Conservation (phyloP, 2,113 vertebrate species). For the Solea solea region DNA sequence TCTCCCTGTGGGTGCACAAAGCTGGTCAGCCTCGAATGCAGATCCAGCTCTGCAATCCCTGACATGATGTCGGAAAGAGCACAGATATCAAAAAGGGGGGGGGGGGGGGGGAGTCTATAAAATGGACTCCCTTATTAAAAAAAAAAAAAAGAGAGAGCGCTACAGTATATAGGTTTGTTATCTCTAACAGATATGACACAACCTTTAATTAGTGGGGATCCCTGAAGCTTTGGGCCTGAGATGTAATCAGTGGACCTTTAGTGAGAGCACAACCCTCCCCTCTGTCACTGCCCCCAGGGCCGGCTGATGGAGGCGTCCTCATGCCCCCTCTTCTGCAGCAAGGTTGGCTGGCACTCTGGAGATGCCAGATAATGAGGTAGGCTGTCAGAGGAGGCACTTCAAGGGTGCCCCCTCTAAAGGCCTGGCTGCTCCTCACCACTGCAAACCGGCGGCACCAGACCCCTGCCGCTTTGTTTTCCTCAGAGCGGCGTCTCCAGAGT, state of each 20-base stretch:
- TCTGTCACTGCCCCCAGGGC: constrained; percentile 49
- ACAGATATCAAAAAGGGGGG: neutral
- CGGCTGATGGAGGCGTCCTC: constrained; percentile 48
- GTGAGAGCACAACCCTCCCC: constrained; percentile 65
- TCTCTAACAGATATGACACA: constrained; percentile 78
- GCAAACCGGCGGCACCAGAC: constrained; percentile 43
- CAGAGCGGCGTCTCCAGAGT: constrained; percentile 25
- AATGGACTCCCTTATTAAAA: constrained; percentile 27
- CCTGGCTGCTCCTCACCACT: constrained; percentile 44
- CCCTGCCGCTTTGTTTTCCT: constrained; percentile 53
- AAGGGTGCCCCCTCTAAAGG: constrained; percentile 60
- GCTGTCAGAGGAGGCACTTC: constrained; percentile 71
- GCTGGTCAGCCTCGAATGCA: constrained; percentile 47
- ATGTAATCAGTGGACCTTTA: constrained; percentile 80
- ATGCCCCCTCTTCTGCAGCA: constrained; percentile 51
- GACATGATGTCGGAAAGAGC: constrained; percentile 28
- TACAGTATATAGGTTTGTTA: constrained; percentile 63
- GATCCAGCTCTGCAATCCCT: constrained; percentile 29
- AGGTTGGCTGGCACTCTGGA: constrained; percentile 63
- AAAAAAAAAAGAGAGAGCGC: constrained; percentile 26
- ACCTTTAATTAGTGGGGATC: constrained; percentile 78
- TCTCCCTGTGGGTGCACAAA: constrained; percentile 23
- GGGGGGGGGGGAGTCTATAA: constrained; percentile 2
- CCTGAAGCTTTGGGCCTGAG: constrained; percentile 68
- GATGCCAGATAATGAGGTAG: constrained; percentile 77